phyloP scores from a whole-genome alignment of 2,113 vertebrate species.

The Tympanuchus pallidicinctus region DNA sequence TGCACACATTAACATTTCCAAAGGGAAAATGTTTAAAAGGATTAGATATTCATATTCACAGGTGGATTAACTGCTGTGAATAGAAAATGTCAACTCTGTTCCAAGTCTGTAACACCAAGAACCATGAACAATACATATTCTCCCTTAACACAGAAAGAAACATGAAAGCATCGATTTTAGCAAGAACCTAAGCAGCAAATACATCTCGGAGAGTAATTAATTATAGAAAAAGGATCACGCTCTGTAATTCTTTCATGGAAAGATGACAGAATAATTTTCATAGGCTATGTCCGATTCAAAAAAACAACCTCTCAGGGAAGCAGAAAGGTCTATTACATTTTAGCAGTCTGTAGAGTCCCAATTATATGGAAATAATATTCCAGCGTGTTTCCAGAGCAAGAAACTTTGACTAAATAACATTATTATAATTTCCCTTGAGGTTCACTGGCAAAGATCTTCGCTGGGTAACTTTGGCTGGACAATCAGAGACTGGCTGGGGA shows the following conservation, averaged over 20 bases:
- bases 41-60: constrained; percentile 43
- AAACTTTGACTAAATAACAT: not conserved
- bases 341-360: not conserved
- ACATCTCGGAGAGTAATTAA: constrained; percentile 15
- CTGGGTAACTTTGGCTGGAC: not conserved
- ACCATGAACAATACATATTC: not conserved
- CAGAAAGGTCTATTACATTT: not conserved
- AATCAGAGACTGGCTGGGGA: not conserved
- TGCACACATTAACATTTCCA: constrained; percentile 38
- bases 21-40: constrained; percentile 51
- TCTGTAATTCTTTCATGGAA: not conserved
- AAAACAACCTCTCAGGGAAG: not conserved
- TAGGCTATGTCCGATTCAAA: not conserved
- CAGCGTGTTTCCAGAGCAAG: not conserved
- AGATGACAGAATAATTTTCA: not conserved
- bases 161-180: not conserved
- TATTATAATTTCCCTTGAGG: not conserved
- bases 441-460: not conserved
- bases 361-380: not conserved
- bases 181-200: not conserved
- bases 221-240: not conserved
- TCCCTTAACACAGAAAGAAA: not conserved
- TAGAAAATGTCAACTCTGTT: constrained; percentile 36
- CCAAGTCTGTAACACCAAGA: not conserved
- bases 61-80: constrained; percentile 36